These are phyloP conservation scores for Physocephala rufipes DNA, from an alignment of 2,888 invertebrate species.

Conservation along the genomic window DNA sequence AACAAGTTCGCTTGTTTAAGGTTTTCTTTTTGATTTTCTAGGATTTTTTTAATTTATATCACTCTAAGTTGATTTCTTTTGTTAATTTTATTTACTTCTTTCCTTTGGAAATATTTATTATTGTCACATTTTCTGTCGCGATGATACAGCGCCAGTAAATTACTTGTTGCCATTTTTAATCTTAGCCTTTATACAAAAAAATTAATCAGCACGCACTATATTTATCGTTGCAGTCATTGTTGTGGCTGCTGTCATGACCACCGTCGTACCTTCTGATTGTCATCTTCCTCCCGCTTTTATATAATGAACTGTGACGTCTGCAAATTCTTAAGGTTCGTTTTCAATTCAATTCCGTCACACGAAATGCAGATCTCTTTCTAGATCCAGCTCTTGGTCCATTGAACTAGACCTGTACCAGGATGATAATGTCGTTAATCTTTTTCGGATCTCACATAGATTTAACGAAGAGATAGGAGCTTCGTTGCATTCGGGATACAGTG, in stretches of 20 bases:
- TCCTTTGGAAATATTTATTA: not conserved
- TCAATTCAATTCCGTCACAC: not conserved
- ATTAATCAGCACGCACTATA: slow-evolving; percentile 17
- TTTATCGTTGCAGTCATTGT: not conserved
- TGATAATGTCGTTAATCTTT: slow-evolving; percentile 4
- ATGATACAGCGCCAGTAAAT: slow-evolving; percentile 3
- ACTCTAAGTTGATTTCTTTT: too few species aligned
- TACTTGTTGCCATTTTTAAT: slow-evolving; percentile 15
- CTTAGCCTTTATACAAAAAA: slow-evolving; percentile 8
- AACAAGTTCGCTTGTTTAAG: too few species aligned
- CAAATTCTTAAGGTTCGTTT: too few species aligned
- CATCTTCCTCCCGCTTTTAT: too few species aligned
- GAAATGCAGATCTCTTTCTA: not conserved
- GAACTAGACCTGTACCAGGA: not conserved
- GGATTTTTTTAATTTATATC: too few species aligned
- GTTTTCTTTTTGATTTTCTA: too few species aligned
- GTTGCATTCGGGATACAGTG: not conserved
- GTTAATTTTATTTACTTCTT: too few species aligned
- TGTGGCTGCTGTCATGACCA: too few species aligned
- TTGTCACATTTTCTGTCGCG: not conserved
- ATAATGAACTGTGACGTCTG: too few species aligned
- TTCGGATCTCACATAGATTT: not conserved
- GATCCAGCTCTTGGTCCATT: not conserved
- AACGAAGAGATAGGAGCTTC: not conserved
- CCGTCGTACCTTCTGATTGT: too few species aligned